Percentiles rank a stretch among this genome's conserved stretches.
phyloP scores from a whole-genome alignment of 2,113 vertebrate genomes.

The Salvelinus namaycush region DNA sequence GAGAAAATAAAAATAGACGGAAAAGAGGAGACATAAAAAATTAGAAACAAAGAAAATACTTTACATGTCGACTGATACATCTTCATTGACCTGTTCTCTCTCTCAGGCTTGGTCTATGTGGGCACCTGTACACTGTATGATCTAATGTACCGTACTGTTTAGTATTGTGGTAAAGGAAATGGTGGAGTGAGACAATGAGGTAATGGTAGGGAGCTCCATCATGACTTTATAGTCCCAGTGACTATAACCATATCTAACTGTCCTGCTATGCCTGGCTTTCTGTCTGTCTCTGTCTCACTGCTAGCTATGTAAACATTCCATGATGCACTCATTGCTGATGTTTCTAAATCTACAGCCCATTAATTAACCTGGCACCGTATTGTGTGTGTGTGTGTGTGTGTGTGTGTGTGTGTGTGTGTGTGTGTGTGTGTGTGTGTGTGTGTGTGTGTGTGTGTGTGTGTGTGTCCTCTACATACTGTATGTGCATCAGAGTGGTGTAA shows the following conservation, averaged over 20 bases:
- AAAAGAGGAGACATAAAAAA: not conserved
- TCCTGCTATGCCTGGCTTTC: not conserved
- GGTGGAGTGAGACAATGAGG: not conserved
- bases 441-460: slow-evolving; percentile 5
- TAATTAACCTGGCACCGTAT: not conserved
- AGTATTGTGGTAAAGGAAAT: too few relatives aligned
- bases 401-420: slow-evolving; percentile 9
- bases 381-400: slow-evolving; percentile 9
- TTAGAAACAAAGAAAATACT: not conserved
- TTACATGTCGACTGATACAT: too few relatives aligned
- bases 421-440: slow-evolving; percentile 9
- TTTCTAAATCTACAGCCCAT: slow-evolving; percentile 1
- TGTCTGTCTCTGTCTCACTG: not conserved
- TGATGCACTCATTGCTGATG: not conserved
- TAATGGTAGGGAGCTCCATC: not conserved
- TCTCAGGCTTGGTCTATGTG: too few relatives aligned
- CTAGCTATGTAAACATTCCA: not conserved
- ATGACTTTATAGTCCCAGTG: not conserved
- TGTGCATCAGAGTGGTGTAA: slow-evolving; percentile 22
- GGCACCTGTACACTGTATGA: too few relatives aligned
- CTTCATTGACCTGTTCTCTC: too few relatives aligned
- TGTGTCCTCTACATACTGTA: not conserved
- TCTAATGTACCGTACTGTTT: too few relatives aligned
- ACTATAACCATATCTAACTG: not conserved
- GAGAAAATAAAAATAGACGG: not conserved